These are phyloP conservation scores for Merodon equestris DNA, from an alignment of 2,888 invertebrate species.

Conservation along the genomic window DNA sequence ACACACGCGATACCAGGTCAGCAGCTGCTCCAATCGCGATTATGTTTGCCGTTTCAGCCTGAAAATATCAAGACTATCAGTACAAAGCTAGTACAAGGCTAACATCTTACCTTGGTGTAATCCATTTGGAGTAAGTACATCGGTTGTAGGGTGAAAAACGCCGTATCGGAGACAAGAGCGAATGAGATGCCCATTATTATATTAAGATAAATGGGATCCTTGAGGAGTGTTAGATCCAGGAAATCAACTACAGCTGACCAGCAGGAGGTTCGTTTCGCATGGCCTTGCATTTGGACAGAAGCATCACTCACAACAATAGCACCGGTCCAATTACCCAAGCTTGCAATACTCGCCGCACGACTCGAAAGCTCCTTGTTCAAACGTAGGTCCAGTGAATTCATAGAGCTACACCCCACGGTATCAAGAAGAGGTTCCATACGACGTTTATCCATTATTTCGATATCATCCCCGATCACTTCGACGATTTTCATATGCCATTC, in stretches of 20 bases:
- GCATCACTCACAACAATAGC: conserved; percentile 75
- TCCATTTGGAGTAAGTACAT: conserved; percentile 78
- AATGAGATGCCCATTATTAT: conserved; percentile 85
- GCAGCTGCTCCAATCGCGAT: conserved; percentile 85
- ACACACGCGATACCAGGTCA: conserved; percentile 84
- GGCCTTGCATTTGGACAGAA: conserved; percentile 73
- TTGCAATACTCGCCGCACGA: conserved; percentile 76
- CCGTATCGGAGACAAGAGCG: conserved; percentile 84
- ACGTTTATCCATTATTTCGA: conserved; percentile 63
- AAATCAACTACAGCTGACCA: conserved; percentile 82
- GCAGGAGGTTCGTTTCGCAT: conserved; percentile 45
- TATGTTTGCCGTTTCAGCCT: conserved; percentile 84
- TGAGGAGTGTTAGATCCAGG: conserved; percentile 83
- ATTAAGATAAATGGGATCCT: conserved; percentile 84
- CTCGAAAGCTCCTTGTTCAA: conserved; percentile 61
- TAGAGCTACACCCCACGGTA: not conserved
- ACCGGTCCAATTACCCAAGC: conserved; percentile 78
- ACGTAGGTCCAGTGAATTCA: conserved; percentile 4
- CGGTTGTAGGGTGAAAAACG: conserved; percentile 86
- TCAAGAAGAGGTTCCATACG: conserved; percentile 45
- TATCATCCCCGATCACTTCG: conserved; percentile 78
- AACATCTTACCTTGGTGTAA: conserved; percentile 73
- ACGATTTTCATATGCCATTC: conserved; percentile 84
- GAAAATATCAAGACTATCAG: conserved; percentile 2
- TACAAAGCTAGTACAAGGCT: not conserved